A percentile compares a stretch with the other conserved stretches of the same genome.
These are phyloP conservation scores for Lagodon rhomboides DNA, from an alignment of 2,797 vertebrate species.

Conservation along the genomic window DNA sequence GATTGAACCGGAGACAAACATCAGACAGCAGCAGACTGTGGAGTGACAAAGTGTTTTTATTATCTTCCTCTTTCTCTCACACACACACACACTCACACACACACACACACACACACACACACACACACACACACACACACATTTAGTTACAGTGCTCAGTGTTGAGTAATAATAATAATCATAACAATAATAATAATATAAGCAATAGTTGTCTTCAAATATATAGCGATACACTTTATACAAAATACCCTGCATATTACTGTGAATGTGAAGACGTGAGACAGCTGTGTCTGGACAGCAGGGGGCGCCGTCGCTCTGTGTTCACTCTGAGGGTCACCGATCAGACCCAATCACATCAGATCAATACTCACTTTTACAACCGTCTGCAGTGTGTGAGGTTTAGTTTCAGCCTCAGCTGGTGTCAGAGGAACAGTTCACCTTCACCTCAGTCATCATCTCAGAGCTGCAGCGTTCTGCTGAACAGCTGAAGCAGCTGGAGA, in stretches of 20 bases:
- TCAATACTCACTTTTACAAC: neutral
- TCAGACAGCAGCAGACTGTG: conserved; percentile 13
- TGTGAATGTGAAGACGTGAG: too few species aligned
- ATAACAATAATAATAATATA: conserved; percentile 48
- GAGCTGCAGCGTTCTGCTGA: too few species aligned
- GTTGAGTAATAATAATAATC: conserved; percentile 45
- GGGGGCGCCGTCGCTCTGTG: conserved; percentile 14
- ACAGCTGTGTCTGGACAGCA: conserved; percentile 13
- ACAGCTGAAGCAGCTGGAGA: too few species aligned
- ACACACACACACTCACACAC: conserved; percentile 1
- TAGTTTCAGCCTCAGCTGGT: too few species aligned
- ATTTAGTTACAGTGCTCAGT: conserved; percentile 70
- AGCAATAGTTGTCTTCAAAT: conserved; percentile 76
- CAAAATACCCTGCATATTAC: conserved; percentile 85
- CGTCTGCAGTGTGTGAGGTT: neutral
- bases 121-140: conserved; percentile 21
- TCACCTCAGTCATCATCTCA: too few species aligned
- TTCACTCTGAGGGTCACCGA: neutral
- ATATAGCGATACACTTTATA: conserved; percentile 78
- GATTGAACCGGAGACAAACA: too few species aligned
- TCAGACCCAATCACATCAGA: neutral
- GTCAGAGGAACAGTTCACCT: too few species aligned
- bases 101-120: conserved; percentile 19
- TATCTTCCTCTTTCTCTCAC: neutral
- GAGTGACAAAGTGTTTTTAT: conserved; percentile 60